These are phyloP conservation scores for Aphelocoma coerulescens DNA, from an alignment of 2,113 vertebrate species.

Conservation along the genomic window DNA sequence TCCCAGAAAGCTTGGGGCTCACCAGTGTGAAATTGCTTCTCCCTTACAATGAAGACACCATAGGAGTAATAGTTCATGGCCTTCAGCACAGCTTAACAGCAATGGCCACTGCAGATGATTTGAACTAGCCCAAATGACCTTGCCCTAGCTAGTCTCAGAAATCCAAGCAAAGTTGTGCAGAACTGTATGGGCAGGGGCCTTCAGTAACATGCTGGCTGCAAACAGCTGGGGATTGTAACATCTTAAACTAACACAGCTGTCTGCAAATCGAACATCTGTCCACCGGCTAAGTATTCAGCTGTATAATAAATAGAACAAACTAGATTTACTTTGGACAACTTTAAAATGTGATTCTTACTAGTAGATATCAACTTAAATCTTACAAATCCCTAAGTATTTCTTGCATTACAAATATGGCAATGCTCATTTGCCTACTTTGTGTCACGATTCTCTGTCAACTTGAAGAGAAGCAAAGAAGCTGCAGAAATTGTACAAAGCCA, in stretches of 20 bases:
- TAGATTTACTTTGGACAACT: neutral
- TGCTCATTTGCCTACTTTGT: neutral
- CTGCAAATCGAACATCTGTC: slow-evolving; percentile 42
- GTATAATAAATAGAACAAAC: neutral
- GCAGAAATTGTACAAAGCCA: neutral
- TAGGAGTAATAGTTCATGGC: neutral
- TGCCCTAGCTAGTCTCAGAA: neutral
- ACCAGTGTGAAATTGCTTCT: neutral
- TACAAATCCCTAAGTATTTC: neutral
- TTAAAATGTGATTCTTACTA: neutral
- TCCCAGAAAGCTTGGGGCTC: neutral
- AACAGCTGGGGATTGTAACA: slow-evolving; percentile 26
- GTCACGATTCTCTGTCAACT: neutral
- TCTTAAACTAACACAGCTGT: slow-evolving; percentile 38
- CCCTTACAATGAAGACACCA: accelerated
- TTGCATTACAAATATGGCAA: neutral
- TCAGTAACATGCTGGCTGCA: neutral
- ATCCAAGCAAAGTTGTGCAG: neutral
- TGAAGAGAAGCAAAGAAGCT: neutral
- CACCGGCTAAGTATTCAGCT: neutral
- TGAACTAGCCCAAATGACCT: neutral
- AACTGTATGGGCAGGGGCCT: neutral
- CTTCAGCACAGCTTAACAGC: neutral
- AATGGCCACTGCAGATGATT: neutral
- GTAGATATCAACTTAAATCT: neutral